phyloP scores from a whole-genome alignment of 2,888 invertebrate genomes.

The Cantharis lateralis region DNA sequence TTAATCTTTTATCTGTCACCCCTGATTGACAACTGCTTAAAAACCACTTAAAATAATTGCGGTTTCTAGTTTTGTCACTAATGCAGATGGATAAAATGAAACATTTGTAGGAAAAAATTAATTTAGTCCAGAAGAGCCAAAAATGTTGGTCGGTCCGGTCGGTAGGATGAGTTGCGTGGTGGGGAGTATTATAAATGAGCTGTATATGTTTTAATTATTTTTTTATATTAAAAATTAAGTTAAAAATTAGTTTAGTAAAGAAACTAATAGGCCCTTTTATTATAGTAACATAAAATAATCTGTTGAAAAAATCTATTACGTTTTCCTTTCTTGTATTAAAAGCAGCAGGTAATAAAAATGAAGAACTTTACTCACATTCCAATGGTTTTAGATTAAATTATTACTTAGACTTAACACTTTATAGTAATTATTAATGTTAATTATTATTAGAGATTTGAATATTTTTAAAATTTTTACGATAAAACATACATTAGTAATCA shows the following conservation, averaged over 20 bases:
- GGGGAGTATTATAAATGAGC: background rate
- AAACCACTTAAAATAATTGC: background rate
- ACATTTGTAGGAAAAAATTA: background rate
- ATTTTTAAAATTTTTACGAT: background rate
- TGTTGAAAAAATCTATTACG: background rate
- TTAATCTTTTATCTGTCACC: background rate
- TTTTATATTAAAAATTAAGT: background rate
- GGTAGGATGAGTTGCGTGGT: background rate
- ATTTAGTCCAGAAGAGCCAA: background rate
- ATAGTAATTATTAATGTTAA: constrained; percentile 30
- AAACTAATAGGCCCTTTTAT: background rate
- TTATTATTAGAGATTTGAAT: constrained; percentile 8
- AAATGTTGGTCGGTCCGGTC: background rate
- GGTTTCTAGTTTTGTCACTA: background rate
- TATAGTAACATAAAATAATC: background rate
- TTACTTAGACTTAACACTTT: constrained; percentile 34
- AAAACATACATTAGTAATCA: constrained; percentile 1
- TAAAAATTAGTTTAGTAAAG: background rate
- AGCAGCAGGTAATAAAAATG: constrained; percentile 1
- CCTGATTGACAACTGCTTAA: background rate
- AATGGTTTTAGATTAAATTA: constrained; percentile 35
- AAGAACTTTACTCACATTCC: constrained; percentile 30
- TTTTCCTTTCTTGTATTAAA: background rate
- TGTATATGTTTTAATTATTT: background rate
- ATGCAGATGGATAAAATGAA: background rate